A percentile compares a stretch with the other conserved stretches of the same genome.
Evolutionary conservation across 2,797 vertebrate species (phyloP).

Genomic region (Pangasius krempfi): DNA sequence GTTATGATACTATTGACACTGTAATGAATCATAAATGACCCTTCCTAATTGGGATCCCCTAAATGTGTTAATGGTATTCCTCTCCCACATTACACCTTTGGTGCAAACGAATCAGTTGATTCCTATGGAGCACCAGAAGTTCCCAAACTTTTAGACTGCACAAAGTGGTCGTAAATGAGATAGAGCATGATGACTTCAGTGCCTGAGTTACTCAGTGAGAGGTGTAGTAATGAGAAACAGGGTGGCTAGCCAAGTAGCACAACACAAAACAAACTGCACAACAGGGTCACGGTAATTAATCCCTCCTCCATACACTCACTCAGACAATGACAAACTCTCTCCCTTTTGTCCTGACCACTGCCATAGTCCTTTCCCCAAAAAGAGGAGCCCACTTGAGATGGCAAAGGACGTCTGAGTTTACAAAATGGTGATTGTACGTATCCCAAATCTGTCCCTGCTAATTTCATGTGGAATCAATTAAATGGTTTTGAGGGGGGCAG

Average conservation of each 20-base stretch:
- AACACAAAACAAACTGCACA: conserved; percentile 77
- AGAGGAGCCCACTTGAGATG: conserved; percentile 40
- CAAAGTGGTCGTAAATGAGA: conserved; percentile 34
- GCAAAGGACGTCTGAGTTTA: conserved; percentile 47
- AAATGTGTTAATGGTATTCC: not conserved
- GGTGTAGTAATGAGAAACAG: conserved; percentile 67
- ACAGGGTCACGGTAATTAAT: conserved; percentile 79
- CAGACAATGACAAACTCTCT: conserved; percentile 81
- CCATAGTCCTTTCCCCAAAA: conserved; percentile 46
- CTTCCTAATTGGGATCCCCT: not conserved
- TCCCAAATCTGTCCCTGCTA: conserved; percentile 77
- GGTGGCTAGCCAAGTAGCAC: conserved; percentile 70
- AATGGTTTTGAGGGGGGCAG: conserved; percentile 73
- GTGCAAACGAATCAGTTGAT: not conserved
- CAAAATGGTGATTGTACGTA: conserved; percentile 52
- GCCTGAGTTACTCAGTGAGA: conserved; percentile 64
- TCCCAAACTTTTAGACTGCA: conserved; percentile 25
- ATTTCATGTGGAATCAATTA: conserved; percentile 85
- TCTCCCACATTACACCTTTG: not conserved
- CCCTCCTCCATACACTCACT: conserved; percentile 64
- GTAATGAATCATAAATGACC: not conserved
- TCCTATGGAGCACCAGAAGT: conserved; percentile 21
- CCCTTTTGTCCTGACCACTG: conserved; percentile 65
- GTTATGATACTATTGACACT: not conserved
- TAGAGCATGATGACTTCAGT: conserved; percentile 55